These are phyloP conservation scores for Ectropis crepuscularia DNA, from an alignment of 2,888 invertebrate species.

Conservation along the genomic window DNA sequence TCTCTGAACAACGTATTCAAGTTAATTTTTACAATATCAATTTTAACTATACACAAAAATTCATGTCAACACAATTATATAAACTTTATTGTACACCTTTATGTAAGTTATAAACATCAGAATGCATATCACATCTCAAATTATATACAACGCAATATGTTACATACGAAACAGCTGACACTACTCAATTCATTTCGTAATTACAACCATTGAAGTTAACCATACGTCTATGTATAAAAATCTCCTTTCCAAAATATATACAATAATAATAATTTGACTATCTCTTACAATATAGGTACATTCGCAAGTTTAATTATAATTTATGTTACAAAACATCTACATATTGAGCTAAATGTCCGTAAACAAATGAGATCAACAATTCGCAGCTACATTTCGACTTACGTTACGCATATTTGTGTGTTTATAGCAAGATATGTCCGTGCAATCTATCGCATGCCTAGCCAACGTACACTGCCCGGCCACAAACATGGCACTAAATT, in stretches of 20 bases:
- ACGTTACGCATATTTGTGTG: conserved; percentile 50
- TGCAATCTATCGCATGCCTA: conserved; percentile 57
- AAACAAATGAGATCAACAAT: conserved; percentile 83
- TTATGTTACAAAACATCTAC: conserved; percentile 71
- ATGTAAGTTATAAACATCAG: conserved; percentile 74
- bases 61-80: conserved; percentile 79
- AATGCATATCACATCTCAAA: conserved; percentile 79
- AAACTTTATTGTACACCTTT: conserved; percentile 78
- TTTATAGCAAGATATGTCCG: conserved; percentile 55
- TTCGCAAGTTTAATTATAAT: conserved; percentile 73
- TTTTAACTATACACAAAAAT: conserved; percentile 74
- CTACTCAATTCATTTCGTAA: conserved; percentile 56
- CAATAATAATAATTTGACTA: conserved; percentile 68
- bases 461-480: conserved; percentile 32
- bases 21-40: conserved; percentile 81
- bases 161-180: conserved; percentile 63
- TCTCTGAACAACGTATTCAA: conserved; percentile 79
- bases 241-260: conserved; percentile 79
- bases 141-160: conserved; percentile 71
- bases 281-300: conserved; percentile 72
- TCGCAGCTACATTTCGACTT: conserved; percentile 59
- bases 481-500: conserved; percentile 13
- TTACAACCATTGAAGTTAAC: conserved; percentile 69
- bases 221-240: conserved; percentile 76
- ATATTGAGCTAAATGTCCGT: conserved; percentile 80